A percentile compares a stretch with the other conserved stretches of the same genome.
Evolutionary conservation across 2,888 invertebrate species (phyloP).

Genomic region (Sinodicranocentrus sp.): DNA sequence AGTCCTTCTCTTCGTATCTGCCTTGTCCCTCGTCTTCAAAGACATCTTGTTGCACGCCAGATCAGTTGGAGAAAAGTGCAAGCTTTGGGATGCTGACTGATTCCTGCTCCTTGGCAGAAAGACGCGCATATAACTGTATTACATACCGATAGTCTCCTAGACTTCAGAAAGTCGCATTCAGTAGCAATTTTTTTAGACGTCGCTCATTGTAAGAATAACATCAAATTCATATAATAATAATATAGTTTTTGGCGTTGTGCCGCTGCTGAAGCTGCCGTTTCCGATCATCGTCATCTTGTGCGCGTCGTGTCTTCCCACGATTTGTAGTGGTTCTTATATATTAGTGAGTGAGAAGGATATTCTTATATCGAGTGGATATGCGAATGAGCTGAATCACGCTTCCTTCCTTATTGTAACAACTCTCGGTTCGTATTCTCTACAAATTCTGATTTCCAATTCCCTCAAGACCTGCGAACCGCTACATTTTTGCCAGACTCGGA

Average conservation of each 20-base stretch:
- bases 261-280: slow-evolving; percentile 75
- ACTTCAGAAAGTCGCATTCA: not conserved
- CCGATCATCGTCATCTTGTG: slow-evolving; percentile 50
- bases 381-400: not conserved
- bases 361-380: not conserved
- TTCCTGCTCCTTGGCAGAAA: no score
- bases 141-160: no score
- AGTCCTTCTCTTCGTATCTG: slow-evolving; percentile 67
- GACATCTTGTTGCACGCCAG: slow-evolving; percentile 29
- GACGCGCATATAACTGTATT: no score
- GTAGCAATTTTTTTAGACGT: no score
- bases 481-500: slow-evolving; percentile 62
- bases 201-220: not conserved
- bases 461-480: slow-evolving; percentile 56
- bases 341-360: not conserved
- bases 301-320: slow-evolving; percentile 16
- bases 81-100: slow-evolving; percentile 3
- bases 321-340: not conserved
- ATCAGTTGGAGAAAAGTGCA: slow-evolving; percentile 18
- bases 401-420: slow-evolving; percentile 1
- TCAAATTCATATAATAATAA: slow-evolving; percentile 41
- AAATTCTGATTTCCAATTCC: slow-evolving; percentile 47
- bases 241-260: slow-evolving; percentile 78
- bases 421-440: slow-evolving; percentile 14
- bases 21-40: slow-evolving; percentile 76